phyloP scores from a whole-genome alignment of 2,888 invertebrate genomes.

The Cartodere bifasciata region DNA sequence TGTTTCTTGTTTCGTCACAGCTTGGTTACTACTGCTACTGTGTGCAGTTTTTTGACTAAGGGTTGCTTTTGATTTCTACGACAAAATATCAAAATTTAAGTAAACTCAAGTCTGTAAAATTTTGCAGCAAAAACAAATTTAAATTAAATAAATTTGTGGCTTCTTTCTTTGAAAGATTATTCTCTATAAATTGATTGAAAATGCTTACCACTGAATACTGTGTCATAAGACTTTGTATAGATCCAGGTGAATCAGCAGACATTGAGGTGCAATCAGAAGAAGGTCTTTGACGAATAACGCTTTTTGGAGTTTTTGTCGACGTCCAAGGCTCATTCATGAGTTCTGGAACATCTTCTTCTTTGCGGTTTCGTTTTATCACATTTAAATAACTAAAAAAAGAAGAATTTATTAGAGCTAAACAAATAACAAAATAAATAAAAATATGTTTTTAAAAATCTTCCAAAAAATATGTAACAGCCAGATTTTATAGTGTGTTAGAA shows the following conservation, averaged over 20 bases:
- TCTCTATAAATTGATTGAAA: slow-evolving; percentile 9
- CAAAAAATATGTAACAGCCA: no score
- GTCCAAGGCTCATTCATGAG: slow-evolving; percentile 11
- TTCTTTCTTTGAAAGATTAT: no score
- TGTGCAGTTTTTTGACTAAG: no score
- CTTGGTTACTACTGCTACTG: no score
- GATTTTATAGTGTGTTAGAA: no score
- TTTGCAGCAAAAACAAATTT: no score
- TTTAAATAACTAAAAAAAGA: slow-evolving; percentile 49
- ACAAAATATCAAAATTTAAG: no score
- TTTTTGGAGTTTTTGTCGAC: slow-evolving; percentile 28
- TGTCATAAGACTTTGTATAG: slow-evolving; percentile 41
- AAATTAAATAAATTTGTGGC: no score
- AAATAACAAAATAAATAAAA: no score
- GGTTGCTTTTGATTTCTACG: no score
- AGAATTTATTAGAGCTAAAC: slow-evolving; percentile 1
- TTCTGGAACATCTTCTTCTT: slow-evolving; percentile 25
- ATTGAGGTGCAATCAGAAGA: slow-evolving; percentile 51
- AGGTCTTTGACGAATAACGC: slow-evolving; percentile 30
- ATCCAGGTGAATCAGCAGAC: slow-evolving; percentile 55
- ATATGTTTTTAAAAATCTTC: no score
- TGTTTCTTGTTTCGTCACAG: no score
- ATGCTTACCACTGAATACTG: slow-evolving; percentile 36
- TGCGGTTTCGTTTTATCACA: slow-evolving; percentile 47
- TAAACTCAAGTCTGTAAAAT: slow-evolving; percentile 3